phyloP scores from a whole-genome alignment of 2,797 vertebrate genomes.

The Parauchenoglanis punctatus region DNA sequence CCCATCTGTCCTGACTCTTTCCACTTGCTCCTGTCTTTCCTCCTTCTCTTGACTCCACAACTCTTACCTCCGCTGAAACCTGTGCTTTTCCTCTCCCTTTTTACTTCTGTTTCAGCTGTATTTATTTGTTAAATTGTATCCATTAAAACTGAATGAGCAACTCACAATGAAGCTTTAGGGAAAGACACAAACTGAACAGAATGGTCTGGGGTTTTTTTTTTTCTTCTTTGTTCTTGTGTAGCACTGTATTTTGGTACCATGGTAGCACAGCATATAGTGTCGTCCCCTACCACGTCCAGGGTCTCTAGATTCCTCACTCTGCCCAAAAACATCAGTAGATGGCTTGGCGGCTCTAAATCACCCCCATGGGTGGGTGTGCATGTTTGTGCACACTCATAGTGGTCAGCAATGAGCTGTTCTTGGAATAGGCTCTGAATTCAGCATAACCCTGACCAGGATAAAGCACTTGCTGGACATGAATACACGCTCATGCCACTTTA shows the following conservation, averaged over 20 bases:
- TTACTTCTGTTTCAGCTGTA: conserved; percentile 57
- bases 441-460: background rate
- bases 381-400: background rate
- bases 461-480: background rate
- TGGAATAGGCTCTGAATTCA: background rate
- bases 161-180: conserved; percentile 62
- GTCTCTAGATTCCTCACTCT: background rate
- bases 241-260: too few relatives aligned
- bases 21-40: background rate
- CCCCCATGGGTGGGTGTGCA: background rate
- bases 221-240: background rate
- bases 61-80: conserved; percentile 8
- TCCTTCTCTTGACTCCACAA: conserved; percentile 22
- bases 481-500: background rate
- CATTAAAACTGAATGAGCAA: conserved; percentile 72
- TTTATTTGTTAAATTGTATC: conserved; percentile 76
- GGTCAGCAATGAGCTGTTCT: background rate
- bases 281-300: background rate
- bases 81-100: conserved; percentile 19
- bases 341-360: background rate
- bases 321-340: too few relatives aligned
- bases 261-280: background rate
- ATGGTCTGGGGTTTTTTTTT: background rate
- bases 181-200: conserved; percentile 58
- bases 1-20: conserved; percentile 27